Base-by-base conservation (phyloP, 2,888 invertebrate genomes). In the Abscondita cerata region DNA sequence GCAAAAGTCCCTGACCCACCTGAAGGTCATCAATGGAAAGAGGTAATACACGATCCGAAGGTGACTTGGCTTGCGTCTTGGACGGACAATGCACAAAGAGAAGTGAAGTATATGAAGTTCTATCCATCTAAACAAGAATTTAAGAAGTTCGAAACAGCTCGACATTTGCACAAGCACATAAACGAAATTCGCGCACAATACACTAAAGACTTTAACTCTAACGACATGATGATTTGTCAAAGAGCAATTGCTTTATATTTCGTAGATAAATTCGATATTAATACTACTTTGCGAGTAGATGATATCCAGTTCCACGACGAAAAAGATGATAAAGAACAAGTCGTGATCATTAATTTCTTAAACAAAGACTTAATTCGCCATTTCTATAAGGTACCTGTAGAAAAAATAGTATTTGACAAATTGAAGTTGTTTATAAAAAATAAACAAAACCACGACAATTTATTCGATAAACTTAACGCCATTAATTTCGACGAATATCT, bases 101-200 rank as follows among this genome's bases (percentile, higher is more conserved):
- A 93, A 79, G 94, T 93, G 1, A 99, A 99, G 80, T 99, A 99
- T 81, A 93, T 99, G 16, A 99, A 99, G 99, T 85, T 99, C 75
- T 99, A 99, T 85, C 97, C 99, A 18, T 95, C 96, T 69, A 98
- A 99, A 82, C 99, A 99, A 78, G 99, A 99, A 86, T 97, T 95
- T 92, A 92, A 96, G 76, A 99, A 99, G 78, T 99, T 99, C 81
- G 99, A 99, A 82, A 96, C 91, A 1, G 99, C 99, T 1, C 86
- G 99, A 52, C 90, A 92, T 73, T 84, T 99, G 57, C 95, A 96
- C 71, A 92, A 93, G 77, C 88, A 87, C 67, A 96, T 99, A 70
- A 93, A 95, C 75, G 93, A 92, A 81, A 98, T 99, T 73, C 89
- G 98, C 67, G 66, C 67, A 13, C 85, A 88, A 70, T 99, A 99